Base-by-base conservation (phyloP, 2,888 invertebrate species). In the Ormyrus labotus region DNA sequence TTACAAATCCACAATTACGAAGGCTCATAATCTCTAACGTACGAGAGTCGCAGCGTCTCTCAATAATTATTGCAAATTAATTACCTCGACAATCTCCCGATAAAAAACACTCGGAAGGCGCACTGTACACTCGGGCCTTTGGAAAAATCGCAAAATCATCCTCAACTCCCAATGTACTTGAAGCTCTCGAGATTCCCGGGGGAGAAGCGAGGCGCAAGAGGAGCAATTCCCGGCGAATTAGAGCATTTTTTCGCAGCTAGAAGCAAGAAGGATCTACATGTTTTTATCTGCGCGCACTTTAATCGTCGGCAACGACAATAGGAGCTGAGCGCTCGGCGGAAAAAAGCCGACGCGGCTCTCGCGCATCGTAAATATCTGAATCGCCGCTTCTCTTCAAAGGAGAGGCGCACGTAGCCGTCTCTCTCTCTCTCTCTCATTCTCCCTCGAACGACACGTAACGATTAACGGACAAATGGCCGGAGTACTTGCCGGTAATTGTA, bases 381-480 rank as follows among this genome's bases (percentile, higher is more conserved):
- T 84, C 85, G 83, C 84, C 71, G 71, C 48, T 13, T 67, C 61
- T 72, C 57, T 69, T 61, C 58, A 53, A 61, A 13, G 53, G 19
- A 19, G 19, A 19, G 19, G 19, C 50, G 67, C 82, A 83, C 83
- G 83, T 82, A 83, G 77, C 84, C 83, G 50, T 45, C 57, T 51
- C 50, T 57, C 55, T 51, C 50, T 57, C 19, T 19, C 19, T 19
- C 19, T 19, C 19, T 19, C 6, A n/a, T 60, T 51, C 53, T 55
- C 69, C n/a, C 70, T 70, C 64, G 60, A 68, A 84, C 84, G 85
- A 84, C 85, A 85, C 86, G 86, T 88, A 87, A 87, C 89, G 87
- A 90, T 90, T 88, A 90, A 87, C 87, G 87, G 85, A 87, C 89
- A 89, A 89, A 89, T 88, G 87, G 85, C 87, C 85, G 87, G 87